Evolutionary conservation across 2,113 vertebrate genomes (phyloP).

Genomic region (Theristicus caerulescens): DNA sequence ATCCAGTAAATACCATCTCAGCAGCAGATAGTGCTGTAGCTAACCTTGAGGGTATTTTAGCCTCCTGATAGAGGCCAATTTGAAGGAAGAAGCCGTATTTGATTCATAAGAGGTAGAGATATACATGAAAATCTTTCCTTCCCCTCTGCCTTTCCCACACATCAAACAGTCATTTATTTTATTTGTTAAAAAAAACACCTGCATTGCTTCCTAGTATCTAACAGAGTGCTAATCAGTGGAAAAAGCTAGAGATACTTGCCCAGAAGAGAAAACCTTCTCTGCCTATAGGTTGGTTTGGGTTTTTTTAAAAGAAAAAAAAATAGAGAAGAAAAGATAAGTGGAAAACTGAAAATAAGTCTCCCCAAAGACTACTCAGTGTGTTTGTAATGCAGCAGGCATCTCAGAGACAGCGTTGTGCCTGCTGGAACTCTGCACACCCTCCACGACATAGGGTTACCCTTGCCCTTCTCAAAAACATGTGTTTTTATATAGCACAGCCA

Average conservation of each 20-base stretch:
- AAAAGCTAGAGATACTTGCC: background rate
- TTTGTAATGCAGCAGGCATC: background rate
- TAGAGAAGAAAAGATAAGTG: background rate
- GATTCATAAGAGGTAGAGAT: background rate
- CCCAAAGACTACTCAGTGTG: background rate
- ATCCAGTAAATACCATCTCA: constrained; percentile 24
- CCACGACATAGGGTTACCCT: background rate
- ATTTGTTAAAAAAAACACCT: background rate
- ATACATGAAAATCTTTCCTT: background rate
- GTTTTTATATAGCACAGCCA: background rate
- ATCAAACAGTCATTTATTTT: background rate
- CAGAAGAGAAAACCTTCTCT: background rate
- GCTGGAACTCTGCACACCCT: background rate
- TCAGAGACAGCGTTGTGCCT: rapidly evolving
- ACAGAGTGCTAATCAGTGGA: background rate
- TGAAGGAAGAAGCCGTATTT: background rate
- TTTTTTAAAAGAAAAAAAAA: background rate
- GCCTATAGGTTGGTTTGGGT: background rate
- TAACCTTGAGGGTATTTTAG: constrained; percentile 46
- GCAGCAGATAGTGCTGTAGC: background rate
- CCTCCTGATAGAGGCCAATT: background rate
- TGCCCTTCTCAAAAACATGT: background rate
- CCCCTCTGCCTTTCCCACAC: background rate
- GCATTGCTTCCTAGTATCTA: background rate
- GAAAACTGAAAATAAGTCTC: background rate